These are phyloP conservation scores for Drosophila leonis DNA, from an alignment of 2,888 invertebrate species.

Conservation along the genomic window DNA sequence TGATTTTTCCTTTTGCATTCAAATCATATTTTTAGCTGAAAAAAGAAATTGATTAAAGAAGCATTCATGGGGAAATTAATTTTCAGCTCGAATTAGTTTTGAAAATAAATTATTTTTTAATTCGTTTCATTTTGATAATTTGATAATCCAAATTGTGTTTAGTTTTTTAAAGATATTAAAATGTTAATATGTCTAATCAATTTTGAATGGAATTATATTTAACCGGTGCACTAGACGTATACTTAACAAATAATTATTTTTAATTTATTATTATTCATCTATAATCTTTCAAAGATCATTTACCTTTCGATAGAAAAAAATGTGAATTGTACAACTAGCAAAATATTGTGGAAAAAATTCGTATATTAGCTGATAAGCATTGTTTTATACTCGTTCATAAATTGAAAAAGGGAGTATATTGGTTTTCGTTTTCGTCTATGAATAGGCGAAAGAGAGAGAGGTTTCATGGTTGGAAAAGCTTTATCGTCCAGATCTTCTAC, in stretches of 20 bases:
- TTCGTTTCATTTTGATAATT: not conserved
- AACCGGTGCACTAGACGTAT: not conserved
- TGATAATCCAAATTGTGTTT: not conserved
- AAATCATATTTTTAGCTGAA: no score
- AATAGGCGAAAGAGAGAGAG: no score
- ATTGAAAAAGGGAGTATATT: not conserved
- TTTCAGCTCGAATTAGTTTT: no score
- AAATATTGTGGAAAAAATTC: not conserved
- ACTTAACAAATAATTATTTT: not conserved
- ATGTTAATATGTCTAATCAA: not conserved
- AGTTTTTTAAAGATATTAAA: not conserved
- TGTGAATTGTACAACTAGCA: not conserved
- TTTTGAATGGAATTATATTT: not conserved
- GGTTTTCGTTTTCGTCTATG: not conserved
- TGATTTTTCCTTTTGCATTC: no score
- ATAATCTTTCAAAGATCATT: slow-evolving; percentile 8
- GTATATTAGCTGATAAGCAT: not conserved
- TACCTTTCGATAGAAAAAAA: slow-evolving; percentile 1
- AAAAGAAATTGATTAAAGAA: no score
- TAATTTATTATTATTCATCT: not conserved
- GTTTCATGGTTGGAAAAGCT: no score
- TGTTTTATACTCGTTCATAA: not conserved
- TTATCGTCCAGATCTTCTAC: no score
- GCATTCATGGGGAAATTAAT: no score
- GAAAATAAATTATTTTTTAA: no score